Base-by-base conservation (phyloP, 1,140 invertebrate genomes). In the Trichonephila clavata region DNA sequence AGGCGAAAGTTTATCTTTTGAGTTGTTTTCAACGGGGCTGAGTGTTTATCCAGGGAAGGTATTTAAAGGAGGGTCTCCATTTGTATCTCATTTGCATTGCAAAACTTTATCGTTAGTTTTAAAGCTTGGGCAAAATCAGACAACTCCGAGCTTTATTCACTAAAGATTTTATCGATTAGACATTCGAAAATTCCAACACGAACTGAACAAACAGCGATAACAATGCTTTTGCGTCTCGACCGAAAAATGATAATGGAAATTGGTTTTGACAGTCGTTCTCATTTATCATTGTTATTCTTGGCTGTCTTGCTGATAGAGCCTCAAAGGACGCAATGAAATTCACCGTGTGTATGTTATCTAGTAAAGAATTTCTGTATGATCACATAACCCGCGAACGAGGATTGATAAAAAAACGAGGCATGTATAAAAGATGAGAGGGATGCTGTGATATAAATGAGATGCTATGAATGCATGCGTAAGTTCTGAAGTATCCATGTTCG, bases 211-310 rank as follows among this genome's bases (percentile, higher is more conserved):
- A 63, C 60, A 63, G 39, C 50, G 86, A 87, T 87, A 87, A 87
- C 86, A 87, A 87, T 87, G 86, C 86, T 63, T 43, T 87, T 84
- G 27, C 77, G 77, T 50, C 32, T 81, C 77, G 14, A 63, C 59
- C 59, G 61, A 63, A 87, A 87, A 87, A 87, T 87, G 59, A 87
- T 87, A 27, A 87, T 87, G 86, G 60, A 63, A 87, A 87, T 87
- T 87, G 86, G 86, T 65, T 87, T 87, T 87, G 86, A 87, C 86
- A 87, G 86, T 63, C 18, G 61, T 87, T 87, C 86, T 63, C 86
- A 87, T 87, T 39, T 63, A 65, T 87, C 86, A 87, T 87, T 65
- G 59, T 63, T 87, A 63, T 61, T 24, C 24, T 21, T 21, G 83
- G 50, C 57, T 27, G 43, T 84, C 83, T 59, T 84, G 50, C n/a